A percentile compares a stretch with the other conserved stretches of the same genome.
Conservation (phyloP, 2,113 vertebrate genomes). For the Pituophis catenifer region DNA sequence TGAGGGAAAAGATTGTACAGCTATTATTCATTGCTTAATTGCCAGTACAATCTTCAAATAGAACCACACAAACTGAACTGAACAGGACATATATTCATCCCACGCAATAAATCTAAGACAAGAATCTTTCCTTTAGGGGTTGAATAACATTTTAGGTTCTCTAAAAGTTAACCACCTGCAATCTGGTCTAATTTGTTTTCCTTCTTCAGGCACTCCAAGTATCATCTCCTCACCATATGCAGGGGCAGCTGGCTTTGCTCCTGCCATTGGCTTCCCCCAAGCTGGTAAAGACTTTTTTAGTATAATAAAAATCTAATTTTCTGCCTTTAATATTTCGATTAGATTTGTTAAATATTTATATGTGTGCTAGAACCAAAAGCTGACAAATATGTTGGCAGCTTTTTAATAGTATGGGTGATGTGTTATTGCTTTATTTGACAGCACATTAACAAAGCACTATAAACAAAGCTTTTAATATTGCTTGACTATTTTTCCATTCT, state of each 20-base stretch:
- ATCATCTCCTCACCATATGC: conserved; percentile 68
- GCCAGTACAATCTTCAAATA: not conserved
- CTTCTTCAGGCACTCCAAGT: conserved; percentile 68
- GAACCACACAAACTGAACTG: not conserved
- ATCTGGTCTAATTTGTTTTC: conserved; percentile 6
- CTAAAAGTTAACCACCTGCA: not conserved
- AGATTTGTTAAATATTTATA: not conserved
- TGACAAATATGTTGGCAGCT: not conserved
- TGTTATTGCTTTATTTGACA: not conserved
- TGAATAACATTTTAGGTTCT: not conserved
- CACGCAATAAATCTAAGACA: not conserved
- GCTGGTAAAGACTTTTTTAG: conserved; percentile 59
- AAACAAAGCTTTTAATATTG: not conserved
- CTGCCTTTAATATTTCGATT: not conserved
- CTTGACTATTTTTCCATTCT: not conserved
- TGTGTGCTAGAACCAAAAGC: not conserved
- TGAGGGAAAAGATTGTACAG: not conserved
- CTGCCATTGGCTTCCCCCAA: conserved; percentile 70
- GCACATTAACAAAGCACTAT: not conserved
- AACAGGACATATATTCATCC: not conserved
- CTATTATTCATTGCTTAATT: not conserved
- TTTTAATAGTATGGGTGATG: not conserved
- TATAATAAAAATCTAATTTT: not conserved
- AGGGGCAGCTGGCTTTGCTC: conserved; percentile 70
- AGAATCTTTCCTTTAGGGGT: not conserved